Conservation (phyloP, 2,797 vertebrate genomes). For the Premnoplex brunnescens region DNA sequence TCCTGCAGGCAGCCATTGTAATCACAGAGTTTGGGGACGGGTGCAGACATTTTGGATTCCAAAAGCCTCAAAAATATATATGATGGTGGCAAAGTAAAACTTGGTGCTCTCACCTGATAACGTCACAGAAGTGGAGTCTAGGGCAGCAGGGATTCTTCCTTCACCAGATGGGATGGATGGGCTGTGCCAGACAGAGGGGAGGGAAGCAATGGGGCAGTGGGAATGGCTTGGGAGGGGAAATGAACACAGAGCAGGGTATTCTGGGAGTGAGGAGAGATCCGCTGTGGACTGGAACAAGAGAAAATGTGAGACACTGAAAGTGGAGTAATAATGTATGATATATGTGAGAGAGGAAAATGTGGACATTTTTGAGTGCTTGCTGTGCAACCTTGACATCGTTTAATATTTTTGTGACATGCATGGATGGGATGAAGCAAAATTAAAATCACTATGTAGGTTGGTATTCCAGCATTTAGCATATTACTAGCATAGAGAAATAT, state of each 20-base stretch:
- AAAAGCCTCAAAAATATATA: neutral
- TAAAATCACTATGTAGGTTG: neutral
- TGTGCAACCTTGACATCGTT: neutral
- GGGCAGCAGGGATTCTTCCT: neutral
- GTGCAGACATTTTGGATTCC: neutral
- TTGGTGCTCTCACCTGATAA: neutral
- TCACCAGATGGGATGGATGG: rapidly evolving
- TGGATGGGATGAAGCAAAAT: neutral
- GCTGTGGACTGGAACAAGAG: neutral
- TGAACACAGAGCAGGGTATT: neutral
- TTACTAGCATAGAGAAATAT: neutral
- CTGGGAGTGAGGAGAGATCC: neutral
- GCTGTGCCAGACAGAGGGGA: neutral
- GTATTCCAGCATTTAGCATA: neutral
- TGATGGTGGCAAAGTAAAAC: neutral
- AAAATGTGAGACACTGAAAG: neutral
- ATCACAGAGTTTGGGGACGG: neutral
- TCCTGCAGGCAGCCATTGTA: neutral
- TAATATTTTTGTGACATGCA: neutral
- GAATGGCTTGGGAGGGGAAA: neutral
- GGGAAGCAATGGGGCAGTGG: neutral
- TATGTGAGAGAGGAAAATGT: neutral
- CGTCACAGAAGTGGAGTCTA: neutral
- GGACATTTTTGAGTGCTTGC: neutral
- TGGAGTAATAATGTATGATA: neutral